Conservation (phyloP, 2,888 invertebrate genomes). For the Lampropteryx suffumata region DNA sequence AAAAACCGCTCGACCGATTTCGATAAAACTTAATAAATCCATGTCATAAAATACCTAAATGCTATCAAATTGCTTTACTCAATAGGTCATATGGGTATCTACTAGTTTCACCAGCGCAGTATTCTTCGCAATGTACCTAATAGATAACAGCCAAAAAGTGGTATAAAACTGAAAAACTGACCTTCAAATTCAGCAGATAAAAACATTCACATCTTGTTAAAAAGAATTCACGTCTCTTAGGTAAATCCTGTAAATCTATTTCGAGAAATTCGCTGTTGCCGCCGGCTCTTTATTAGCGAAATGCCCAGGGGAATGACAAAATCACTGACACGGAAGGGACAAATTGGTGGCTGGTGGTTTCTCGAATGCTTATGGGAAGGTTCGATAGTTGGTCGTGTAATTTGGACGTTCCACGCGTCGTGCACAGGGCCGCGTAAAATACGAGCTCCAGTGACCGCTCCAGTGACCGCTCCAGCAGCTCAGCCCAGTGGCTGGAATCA, state of each 20-base stretch:
- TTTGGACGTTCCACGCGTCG: slow-evolving; percentile 58
- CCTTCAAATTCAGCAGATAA: no score
- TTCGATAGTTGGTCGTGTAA: slow-evolving; percentile 59
- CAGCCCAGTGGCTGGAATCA: slow-evolving; percentile 15
- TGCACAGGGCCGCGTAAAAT: slow-evolving; percentile 60
- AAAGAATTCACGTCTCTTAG: no score
- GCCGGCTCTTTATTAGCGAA: slow-evolving; percentile 51
- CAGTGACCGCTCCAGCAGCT: slow-evolving; percentile 15
- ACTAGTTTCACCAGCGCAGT: no score
- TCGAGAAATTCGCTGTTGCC: slow-evolving; percentile 43
- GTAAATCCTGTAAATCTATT: slow-evolving; percentile 44
- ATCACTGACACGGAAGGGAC: slow-evolving; percentile 69
- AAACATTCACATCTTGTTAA: no score
- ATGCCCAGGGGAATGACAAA: slow-evolving; percentile 57
- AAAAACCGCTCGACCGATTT: no score
- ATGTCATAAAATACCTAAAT: no score
- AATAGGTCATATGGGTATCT: no score
- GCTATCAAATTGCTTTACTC: no score
- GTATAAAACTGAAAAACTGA: no score
- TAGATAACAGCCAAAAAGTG: no score
- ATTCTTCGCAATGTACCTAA: no score
- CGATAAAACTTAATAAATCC: no score
- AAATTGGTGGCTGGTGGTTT: slow-evolving; percentile 65
- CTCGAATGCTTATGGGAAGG: slow-evolving; percentile 59
- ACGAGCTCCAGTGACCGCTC: slow-evolving; percentile 20